Conservation (phyloP, 2,888 invertebrate species). For the Tetranychus piercei region DNA sequence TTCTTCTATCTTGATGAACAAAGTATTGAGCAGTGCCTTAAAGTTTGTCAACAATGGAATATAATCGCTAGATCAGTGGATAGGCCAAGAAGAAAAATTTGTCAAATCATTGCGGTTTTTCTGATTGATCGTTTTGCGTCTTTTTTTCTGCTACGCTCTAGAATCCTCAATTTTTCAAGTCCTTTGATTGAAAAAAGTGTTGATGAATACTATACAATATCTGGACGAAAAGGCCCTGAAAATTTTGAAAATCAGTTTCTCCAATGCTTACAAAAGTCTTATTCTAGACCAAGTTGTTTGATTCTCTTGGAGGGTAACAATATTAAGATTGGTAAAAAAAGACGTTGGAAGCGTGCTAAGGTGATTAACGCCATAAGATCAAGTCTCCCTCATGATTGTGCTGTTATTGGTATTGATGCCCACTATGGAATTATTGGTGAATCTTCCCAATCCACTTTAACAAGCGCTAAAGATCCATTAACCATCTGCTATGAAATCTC, state of each 20-base stretch:
- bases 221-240: background rate
- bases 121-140: background rate
- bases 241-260: background rate
- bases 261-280: background rate
- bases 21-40: background rate
- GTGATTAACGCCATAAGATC: slow-evolving; percentile 7
- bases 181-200: background rate
- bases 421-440: slow-evolving; percentile 10
- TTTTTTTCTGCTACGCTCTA: background rate
- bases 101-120: background rate
- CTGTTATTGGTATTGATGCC: slow-evolving; percentile 11
- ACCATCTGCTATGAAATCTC: background rate
- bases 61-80: background rate
- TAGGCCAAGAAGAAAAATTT: background rate
- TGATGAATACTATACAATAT: background rate
- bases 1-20: background rate
- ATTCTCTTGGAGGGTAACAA: slow-evolving; percentile 8
- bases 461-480: background rate
- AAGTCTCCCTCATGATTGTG: background rate
- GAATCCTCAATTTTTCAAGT: background rate
- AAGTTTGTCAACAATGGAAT: background rate
- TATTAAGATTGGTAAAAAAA: slow-evolving; percentile 6
- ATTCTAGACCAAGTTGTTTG: background rate
- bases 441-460: background rate
- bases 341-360: slow-evolving; percentile 12